Percentiles rank a stretch among this genome's conserved stretches.
Evolutionary conservation across 2,797 vertebrate species (phyloP).

Genomic region (Propithecus perrieri): DNA sequence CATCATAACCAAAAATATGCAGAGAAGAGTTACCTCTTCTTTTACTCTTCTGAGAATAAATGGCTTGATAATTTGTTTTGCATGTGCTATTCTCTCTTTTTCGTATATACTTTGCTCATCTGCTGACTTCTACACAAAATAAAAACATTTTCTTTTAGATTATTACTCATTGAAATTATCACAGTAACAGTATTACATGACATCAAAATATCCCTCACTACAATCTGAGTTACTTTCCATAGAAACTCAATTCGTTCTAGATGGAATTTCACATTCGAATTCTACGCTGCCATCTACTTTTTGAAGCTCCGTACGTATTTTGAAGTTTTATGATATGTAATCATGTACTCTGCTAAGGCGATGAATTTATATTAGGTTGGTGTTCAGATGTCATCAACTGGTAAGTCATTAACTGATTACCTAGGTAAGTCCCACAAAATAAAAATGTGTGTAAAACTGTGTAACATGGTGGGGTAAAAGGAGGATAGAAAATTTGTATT

Average conservation of each 20-base stretch:
- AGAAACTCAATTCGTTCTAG: conserved; percentile 30
- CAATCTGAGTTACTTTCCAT: background rate
- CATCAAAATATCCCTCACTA: background rate
- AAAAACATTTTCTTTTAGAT: conserved; percentile 43
- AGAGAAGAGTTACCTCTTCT: conserved; percentile 89
- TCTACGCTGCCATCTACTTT: background rate
- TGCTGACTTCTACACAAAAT: conserved; percentile 90
- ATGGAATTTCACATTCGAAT: background rate
- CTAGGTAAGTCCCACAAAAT: background rate
- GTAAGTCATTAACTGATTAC: background rate
- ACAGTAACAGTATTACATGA: background rate
- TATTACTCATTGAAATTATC: background rate
- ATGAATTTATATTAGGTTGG: background rate
- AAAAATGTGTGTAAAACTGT: background rate
- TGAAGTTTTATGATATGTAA: background rate
- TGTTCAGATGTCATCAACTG: background rate
- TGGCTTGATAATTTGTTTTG: conserved; percentile 98
- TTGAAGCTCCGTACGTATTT: background rate
- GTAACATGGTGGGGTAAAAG: background rate
- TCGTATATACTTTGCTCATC: conserved; percentile 95
- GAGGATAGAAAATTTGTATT: background rate
- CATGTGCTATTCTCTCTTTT: conserved; percentile 92
- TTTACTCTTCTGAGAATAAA: conserved; percentile 98
- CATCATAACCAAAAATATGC: background rate
- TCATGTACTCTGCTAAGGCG: background rate